Base-by-base conservation (phyloP, 2,797 vertebrate species). In the Chromobotia macracanthus region DNA sequence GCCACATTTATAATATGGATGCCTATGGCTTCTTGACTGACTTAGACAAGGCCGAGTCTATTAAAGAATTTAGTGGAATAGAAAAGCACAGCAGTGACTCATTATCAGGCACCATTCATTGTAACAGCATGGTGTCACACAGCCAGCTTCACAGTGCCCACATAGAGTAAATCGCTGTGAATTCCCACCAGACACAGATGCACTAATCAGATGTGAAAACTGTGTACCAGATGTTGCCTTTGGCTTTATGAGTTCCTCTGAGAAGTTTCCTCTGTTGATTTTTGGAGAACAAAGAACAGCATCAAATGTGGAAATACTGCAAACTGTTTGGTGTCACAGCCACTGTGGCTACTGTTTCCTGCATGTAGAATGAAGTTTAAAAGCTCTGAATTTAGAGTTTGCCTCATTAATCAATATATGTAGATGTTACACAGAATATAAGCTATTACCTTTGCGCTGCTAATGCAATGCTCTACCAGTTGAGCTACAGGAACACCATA, bases 261-360 rank as follows among this genome's bases (percentile, higher is more conserved):
- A 78, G 28, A 70, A 71, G 44, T 51, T 78, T 71, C 19, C 56
- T 71, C 19, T 71, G 76, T 78, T 78, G 55, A 70, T 70, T 63
- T 78, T 51, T 71, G 16, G 67, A 77, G 66, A 77, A 70, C 66
- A 77, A 77, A 77, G 66, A 48, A 69, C n/a, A 12, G 44, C 55
- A 55, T 68, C 23, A 92, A 92, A 92, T 91, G 92, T 90, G 12
- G 31, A 51, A 77, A 69, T 51, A 46, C 28, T 55, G 38, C 65
- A 60, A 51, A 77, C 66, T 19, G 25, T 18, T 68, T 8, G 15
- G 23, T 31, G 12, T 65, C 7, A 64, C 41, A 66, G 66, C 63
- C 63, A 44, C 63, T 66, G 73, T 44, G 73, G 31, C 31, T 31
- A 56, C 63, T 44, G 21, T 31, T 61, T 31, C 23, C 23, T 23